Conservation (phyloP, 2,797 vertebrate species). For the Enteromius trimaculatus region DNA sequence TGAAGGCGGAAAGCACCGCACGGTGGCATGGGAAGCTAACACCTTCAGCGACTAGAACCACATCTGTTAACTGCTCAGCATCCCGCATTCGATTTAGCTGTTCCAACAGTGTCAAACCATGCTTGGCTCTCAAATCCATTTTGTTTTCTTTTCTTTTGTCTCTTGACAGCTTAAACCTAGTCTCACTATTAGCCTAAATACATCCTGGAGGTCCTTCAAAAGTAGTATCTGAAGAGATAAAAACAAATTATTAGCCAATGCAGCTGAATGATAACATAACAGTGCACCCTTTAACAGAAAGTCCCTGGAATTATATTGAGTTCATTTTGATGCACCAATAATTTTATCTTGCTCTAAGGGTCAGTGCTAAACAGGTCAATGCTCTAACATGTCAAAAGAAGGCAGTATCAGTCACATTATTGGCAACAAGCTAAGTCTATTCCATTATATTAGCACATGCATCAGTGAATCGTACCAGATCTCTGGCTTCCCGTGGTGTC, state of each 20-base stretch:
- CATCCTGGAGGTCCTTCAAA: constrained; percentile 40
- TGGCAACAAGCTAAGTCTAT: constrained; percentile 8
- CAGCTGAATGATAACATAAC: constrained; percentile 13
- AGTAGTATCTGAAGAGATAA: constrained; percentile 39
- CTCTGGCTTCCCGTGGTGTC: constrained; percentile 56
- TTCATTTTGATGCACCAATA: not conserved
- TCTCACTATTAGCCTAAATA: constrained; percentile 17
- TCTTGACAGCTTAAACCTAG: not conserved
- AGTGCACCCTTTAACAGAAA: not conserved
- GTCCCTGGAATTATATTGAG: not conserved
- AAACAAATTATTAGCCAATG: constrained; percentile 30
- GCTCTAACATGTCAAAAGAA: constrained; percentile 24
- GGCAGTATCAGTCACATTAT: constrained; percentile 31
- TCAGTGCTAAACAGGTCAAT: constrained; percentile 34
- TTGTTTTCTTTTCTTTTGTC: constrained; percentile 12
- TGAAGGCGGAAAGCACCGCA: constrained; percentile 91
- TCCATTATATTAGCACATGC: constrained; percentile 54
- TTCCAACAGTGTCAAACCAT: constrained; percentile 84
- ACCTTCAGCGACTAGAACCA: constrained; percentile 90
- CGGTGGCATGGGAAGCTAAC: constrained; percentile 93
- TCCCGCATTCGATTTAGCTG: constrained; percentile 90
- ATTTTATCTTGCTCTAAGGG: constrained; percentile 12
- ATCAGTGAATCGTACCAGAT: constrained; percentile 60
- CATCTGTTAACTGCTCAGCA: constrained; percentile 86
- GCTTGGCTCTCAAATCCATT: constrained; percentile 81